phyloP scores from a whole-genome alignment of 2,888 invertebrate genomes.

The Lottia scabra region DNA sequence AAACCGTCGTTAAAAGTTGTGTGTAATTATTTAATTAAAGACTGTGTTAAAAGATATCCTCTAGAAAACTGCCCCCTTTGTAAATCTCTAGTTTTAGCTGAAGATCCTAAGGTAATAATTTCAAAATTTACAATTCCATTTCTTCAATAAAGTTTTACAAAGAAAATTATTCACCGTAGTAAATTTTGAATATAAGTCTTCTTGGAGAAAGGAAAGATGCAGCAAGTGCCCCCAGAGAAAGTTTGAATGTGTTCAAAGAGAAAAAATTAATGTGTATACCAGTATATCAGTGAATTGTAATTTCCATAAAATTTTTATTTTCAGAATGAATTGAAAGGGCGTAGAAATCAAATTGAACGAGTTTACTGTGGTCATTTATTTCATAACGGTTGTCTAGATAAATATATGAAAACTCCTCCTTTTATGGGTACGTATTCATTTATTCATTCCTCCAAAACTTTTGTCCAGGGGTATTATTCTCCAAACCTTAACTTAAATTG shows the following conservation, averaged over 20 bases:
- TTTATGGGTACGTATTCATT: constrained; percentile 73
- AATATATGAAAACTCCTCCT: constrained; percentile 79
- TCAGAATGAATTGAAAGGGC: constrained; percentile 74
- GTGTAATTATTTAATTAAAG: constrained; percentile 75
- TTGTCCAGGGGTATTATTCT: no score
- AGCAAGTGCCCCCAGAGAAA: no score
- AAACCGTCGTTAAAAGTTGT: constrained; percentile 76
- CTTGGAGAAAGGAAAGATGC: no score
- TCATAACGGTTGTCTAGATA: constrained; percentile 78
- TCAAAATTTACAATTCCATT: background rate
- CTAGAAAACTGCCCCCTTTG: constrained; percentile 78
- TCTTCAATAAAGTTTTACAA: no score
- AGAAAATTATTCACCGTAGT: no score
- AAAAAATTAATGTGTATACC: no score
- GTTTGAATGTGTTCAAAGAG: no score
- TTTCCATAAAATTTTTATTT: no score
- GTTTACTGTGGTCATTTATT: constrained; percentile 82
- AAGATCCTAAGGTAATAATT: constrained; percentile 66
- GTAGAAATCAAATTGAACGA: constrained; percentile 76
- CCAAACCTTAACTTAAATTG: no score
- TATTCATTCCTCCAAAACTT: background rate
- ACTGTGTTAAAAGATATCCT: constrained; percentile 75
- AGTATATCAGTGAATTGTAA: no score
- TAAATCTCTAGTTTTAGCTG: constrained; percentile 75
- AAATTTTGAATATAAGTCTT: no score